Evolutionary conservation across 2,797 vertebrate species (phyloP), one percentile per base, ranked within the genome.

Genomic region (Atherinosoma microstoma): DNA sequence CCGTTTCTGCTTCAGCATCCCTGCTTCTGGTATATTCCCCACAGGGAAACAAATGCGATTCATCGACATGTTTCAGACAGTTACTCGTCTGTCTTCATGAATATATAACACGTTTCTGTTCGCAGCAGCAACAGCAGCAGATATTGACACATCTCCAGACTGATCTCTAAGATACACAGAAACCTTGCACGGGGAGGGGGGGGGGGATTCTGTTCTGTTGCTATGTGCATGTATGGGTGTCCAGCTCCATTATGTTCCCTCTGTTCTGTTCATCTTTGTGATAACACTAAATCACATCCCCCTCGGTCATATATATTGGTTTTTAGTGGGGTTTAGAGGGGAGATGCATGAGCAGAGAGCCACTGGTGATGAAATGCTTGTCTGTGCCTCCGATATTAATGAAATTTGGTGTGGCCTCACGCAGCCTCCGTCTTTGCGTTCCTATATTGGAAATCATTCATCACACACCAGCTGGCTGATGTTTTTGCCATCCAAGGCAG

Each of bases 321-420:
- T 91, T 87, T 90, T 85, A 84, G 74, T 78, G 69, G 58, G 71
- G 73, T 78, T 83, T 76, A 71, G 79, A 86, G 79, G 63, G 66
- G 76, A 85, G 75, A 83, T 87, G 84, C 82, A 84, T 83, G 78
- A 89, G 79, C 73, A 73, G 18, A 58, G 70, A 4, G 75, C 73
- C 42, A 24, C 42, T 20, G 70, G 69, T 87, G 89, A 91, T 91
- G 85, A 89, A 88, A 89, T 81, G 73, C 84, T 72, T 83, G 79
- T 70, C 76, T 84, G 70, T 80, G 82, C 60, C 63, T 53, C 67
- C 76, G 79, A 76, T 87, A 79, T 77, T 87, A 89, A 90, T 90
- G 78, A 86, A 76, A 84, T 79, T 67, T 86, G 72, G 29, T 83
- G 27, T 60, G 67, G 73, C 63, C 57, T 80, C 63, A 58, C 34